Conservation (phyloP, 2,113 vertebrate genomes). For the Kryptolebias marmoratus region DNA sequence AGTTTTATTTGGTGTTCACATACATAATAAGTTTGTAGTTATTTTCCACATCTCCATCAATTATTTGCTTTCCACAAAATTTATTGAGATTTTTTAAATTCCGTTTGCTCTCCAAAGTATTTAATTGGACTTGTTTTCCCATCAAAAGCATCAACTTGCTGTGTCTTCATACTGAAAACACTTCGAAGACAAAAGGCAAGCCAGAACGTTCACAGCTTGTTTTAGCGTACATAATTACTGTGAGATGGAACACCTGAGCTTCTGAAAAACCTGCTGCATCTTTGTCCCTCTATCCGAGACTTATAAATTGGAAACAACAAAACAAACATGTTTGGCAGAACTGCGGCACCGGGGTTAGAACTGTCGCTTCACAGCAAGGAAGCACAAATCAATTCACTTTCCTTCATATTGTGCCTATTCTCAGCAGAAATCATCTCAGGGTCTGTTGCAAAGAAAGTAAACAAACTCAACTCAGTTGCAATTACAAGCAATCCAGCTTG, state of each 20-base stretch:
- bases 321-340: neutral
- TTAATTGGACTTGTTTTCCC: neutral
- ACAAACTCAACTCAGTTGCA: neutral
- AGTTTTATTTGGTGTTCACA: conserved; percentile 1
- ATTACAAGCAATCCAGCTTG: neutral
- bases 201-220: conserved; percentile 12
- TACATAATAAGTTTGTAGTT: conserved; percentile 1
- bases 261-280: neutral
- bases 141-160: neutral
- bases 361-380: neutral
- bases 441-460: neutral
- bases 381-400: neutral
- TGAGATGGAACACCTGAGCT: conserved; percentile 28
- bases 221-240: conserved; percentile 10
- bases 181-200: neutral
- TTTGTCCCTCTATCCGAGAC: neutral
- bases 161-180: neutral
- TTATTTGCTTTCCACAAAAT: conserved; percentile 18
- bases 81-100: conserved; percentile 17
- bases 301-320: neutral
- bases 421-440: neutral
- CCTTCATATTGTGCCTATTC: neutral
- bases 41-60: conserved; percentile 11
- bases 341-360: neutral
- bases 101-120: neutral